Conservation (phyloP, 2,888 invertebrate genomes). For the Lymantria dispar region DNA sequence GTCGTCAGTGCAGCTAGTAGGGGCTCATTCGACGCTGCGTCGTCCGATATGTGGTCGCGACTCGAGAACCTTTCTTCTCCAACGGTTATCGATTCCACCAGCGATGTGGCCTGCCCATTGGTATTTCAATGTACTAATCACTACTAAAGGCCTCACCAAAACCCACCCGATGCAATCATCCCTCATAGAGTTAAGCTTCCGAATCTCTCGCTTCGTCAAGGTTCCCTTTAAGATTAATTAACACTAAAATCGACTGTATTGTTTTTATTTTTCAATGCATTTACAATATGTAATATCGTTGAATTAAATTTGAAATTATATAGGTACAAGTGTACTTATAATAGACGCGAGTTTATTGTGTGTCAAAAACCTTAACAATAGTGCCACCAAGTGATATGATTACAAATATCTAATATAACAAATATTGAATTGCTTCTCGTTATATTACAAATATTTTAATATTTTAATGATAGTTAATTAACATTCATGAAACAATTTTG, state of each 20-base stretch:
- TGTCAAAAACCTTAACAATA: slow-evolving; percentile 56
- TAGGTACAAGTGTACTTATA: slow-evolving; percentile 59
- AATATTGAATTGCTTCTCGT: slow-evolving; percentile 35
- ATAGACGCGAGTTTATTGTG: slow-evolving; percentile 47
- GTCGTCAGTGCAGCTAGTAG: no score
- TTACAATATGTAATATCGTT: slow-evolving; percentile 63
- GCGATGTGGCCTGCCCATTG: no score
- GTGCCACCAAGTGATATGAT: slow-evolving; percentile 66
- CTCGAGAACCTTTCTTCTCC: no score
- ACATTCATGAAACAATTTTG: neutral
- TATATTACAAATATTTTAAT: slow-evolving; percentile 21
- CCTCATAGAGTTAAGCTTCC: no score
- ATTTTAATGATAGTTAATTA: neutral
- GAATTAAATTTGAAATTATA: slow-evolving; percentile 55
- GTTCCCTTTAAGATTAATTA: no score
- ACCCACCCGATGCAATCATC: no score
- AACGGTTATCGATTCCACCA: no score
- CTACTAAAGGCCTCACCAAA: no score
- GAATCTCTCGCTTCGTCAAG: no score
- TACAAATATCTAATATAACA: slow-evolving; percentile 39
- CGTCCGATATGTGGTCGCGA: no score
- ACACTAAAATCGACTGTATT: slow-evolving; percentile 50
- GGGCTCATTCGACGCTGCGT: no score
- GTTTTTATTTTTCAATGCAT: slow-evolving; percentile 66
- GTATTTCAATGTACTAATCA: no score